Evolutionary conservation across 2,113 vertebrate genomes (phyloP).

Genomic region (Crotalus viridis): DNA sequence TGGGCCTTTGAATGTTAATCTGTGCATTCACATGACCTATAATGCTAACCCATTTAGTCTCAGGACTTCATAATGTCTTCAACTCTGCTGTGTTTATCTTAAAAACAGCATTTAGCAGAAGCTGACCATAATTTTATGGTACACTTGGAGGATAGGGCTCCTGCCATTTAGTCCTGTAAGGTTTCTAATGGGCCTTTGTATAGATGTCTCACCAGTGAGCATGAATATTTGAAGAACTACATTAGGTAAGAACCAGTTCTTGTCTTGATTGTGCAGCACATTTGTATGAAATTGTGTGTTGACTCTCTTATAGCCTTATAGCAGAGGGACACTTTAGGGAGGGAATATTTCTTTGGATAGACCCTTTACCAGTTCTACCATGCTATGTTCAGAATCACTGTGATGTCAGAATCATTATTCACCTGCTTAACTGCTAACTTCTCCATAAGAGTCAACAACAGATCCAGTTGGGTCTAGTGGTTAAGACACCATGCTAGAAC

Average conservation of each 20-base stretch:
- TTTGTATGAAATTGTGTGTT: neutral
- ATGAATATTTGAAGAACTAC: neutral
- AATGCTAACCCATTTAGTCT: neutral
- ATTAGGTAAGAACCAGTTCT: neutral
- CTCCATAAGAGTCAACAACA: neutral
- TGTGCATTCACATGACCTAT: neutral
- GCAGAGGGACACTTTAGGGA: neutral
- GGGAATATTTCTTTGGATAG: neutral
- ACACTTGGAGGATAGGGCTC: neutral
- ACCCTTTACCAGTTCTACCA: neutral
- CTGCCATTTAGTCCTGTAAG: neutral
- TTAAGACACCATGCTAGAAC: neutral
- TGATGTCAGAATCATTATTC: neutral
- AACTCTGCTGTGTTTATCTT: neutral
- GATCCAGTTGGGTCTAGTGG: neutral
- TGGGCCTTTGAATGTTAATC: neutral
- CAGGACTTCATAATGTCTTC: neutral
- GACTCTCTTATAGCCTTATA: neutral
- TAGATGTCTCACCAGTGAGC: neutral
- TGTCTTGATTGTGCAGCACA: neutral
- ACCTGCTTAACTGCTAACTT: neutral
- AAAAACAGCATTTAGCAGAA: neutral
- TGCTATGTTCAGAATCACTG: neutral
- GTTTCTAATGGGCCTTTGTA: neutral
- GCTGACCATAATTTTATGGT: neutral